phyloP scores from a whole-genome alignment of 2,113 vertebrate genomes.

The Tautogolabrus adspersus region DNA sequence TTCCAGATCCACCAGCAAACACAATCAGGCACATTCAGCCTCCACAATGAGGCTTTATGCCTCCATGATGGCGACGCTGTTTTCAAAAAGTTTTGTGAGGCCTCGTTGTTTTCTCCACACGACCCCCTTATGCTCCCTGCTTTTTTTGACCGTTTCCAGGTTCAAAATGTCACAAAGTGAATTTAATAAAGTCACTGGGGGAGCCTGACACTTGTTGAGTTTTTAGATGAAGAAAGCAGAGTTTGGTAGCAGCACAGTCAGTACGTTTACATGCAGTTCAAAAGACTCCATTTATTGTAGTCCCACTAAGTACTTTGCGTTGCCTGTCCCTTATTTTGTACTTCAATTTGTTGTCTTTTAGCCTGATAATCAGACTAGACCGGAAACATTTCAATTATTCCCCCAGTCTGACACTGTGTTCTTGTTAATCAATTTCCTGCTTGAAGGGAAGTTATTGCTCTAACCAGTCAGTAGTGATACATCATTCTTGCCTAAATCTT shows the following conservation, averaged over 20 bases:
- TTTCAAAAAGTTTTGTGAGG: conserved; percentile 71
- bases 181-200: conserved; percentile 55
- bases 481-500: neutral
- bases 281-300: no score
- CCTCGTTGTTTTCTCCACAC: conserved; percentile 72
- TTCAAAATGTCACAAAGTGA: conserved; percentile 68
- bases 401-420: neutral
- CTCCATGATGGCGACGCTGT: conserved; percentile 61
- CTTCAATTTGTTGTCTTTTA: neutral
- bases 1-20: conserved; percentile 65
- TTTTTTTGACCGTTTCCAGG: conserved; percentile 29
- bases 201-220: conserved; percentile 8
- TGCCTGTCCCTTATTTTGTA: neutral
- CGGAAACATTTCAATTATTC: neutral
- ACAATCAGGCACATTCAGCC: conserved; percentile 81
- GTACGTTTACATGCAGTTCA: conserved; percentile 8
- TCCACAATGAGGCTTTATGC: conserved; percentile 82
- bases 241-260: conserved; percentile 7
- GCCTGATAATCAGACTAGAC: neutral
- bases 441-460: neutral
- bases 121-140: neutral
- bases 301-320: no score
- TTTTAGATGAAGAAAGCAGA: conserved; percentile 1
- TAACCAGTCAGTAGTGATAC: neutral
- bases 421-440: neutral